Conservation (phyloP, 2,113 vertebrate species). For the Vidua chalybeata region DNA sequence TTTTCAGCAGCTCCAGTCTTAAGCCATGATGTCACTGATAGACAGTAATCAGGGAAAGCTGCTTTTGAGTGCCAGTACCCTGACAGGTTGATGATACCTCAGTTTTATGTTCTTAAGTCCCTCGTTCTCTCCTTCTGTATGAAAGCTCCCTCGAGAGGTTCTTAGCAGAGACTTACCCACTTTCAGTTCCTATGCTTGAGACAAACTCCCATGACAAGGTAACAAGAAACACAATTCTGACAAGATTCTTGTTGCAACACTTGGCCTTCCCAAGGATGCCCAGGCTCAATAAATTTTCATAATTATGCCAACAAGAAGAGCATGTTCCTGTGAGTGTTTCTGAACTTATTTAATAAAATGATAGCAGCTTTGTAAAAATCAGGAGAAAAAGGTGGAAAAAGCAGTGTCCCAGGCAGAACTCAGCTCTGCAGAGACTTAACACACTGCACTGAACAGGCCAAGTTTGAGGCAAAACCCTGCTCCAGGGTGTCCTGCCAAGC, state of each 20-base stretch:
- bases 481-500: background rate
- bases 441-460: background rate
- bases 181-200: background rate
- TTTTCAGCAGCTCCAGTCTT: constrained; percentile 34
- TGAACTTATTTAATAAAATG: background rate
- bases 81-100: constrained; percentile 3
- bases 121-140: background rate
- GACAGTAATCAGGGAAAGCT: constrained; percentile 11
- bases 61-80: background rate
- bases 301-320: background rate
- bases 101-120: background rate
- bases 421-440: background rate
- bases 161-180: background rate
- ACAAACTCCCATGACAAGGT: background rate
- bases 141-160: constrained; percentile 10
- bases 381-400: background rate
- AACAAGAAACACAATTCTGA: background rate
- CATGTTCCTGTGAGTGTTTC: background rate
- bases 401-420: background rate
- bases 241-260: background rate
- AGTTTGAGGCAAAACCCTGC: background rate
- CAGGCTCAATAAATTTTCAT: background rate
- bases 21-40: constrained; percentile 16
- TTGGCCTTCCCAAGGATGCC: background rate
- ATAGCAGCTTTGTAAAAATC: background rate